These are phyloP conservation scores for Caligus rogercresseyi DNA, from an alignment of 1,140 invertebrate genomes.

Conservation along the genomic window DNA sequence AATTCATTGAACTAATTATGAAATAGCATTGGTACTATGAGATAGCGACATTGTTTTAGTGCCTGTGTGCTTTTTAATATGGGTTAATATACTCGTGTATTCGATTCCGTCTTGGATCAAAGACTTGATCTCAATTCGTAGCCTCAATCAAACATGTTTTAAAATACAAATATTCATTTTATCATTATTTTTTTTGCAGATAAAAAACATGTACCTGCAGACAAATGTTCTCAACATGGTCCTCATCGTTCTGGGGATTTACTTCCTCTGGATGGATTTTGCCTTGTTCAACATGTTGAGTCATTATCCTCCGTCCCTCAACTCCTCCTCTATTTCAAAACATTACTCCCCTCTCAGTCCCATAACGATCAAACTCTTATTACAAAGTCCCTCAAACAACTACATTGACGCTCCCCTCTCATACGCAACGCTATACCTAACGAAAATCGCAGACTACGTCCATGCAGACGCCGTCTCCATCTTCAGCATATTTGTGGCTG, in stretches of 20 bases:
- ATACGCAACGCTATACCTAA: constrained; percentile 42
- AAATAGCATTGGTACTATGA: too few species aligned
- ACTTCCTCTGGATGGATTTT: constrained; percentile 13
- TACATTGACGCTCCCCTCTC: constrained; percentile 46
- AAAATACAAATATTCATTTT: background rate
- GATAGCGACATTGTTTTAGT: too few species aligned
- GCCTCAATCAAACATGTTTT: too few species aligned
- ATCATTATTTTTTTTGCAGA: background rate
- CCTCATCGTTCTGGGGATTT: background rate
- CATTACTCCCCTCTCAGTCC: constrained; percentile 43
- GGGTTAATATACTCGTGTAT: too few species aligned
- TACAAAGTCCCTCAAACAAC: constrained; percentile 53
- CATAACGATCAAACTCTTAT: constrained; percentile 51
- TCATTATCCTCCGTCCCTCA: background rate
- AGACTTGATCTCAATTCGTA: too few species aligned
- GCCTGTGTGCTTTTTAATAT: too few species aligned
- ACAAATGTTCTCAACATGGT: background rate
- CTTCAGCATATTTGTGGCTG: constrained; percentile 49
- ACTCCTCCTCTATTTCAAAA: background rate
- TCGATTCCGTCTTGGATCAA: too few species aligned
- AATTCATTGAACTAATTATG: too few species aligned
- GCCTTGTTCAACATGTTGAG: background rate
- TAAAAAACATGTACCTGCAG: background rate
- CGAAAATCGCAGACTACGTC: constrained; percentile 41
- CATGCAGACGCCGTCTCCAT: constrained; percentile 58